Base-by-base conservation (phyloP, 1,140 invertebrate genomes). In the Pogonomyrmex barbatus region DNA sequence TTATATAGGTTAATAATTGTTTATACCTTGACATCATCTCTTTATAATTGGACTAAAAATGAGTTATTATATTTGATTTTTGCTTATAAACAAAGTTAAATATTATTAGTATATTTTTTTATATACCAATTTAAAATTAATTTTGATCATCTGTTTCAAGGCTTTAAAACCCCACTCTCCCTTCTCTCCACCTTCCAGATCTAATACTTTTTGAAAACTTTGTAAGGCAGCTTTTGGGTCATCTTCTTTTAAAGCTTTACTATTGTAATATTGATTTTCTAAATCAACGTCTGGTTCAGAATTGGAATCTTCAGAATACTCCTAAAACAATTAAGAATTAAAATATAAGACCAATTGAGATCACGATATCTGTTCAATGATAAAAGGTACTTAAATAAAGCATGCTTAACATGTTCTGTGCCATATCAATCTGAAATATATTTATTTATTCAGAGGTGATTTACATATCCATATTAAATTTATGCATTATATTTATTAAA, bases 121-220 rank as follows among this genome's bases (percentile, higher is more conserved):
- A 94, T 95, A 91, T 95, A 99, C 98, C 96, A 99, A 95, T 96
- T 98, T 99, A 95, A 99, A 99, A 95, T 99, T 99, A 76, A 99
- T 99, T 96, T 99, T 99, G 63, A 99, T 99, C 99, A 99, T 99
- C 95, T 99, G 99, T 95, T 99, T 99, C 1, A 99, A 96, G n/a
- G 99, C 99, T 96, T 99, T 99, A 93, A 99, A 99, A 0, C 99
- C 99, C 99, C 99, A 99, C 96, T 99, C 99, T 67, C 99, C 99
- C 95, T 99, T 99, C 90, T 99, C 99, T 6, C 98, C 98, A 67
- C 98, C 98, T 96, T 99, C 99, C 65, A 99, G 95, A 94, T 99
- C 98, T 83, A 99, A 95, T 42, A 99, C 99, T 95, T 99, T 99
- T 94, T 99, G 98, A 95, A 99, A 99, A 91, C 98, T 99, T 87